Conservation (phyloP, 2,113 vertebrate species). For the Isichthys henryi region DNA sequence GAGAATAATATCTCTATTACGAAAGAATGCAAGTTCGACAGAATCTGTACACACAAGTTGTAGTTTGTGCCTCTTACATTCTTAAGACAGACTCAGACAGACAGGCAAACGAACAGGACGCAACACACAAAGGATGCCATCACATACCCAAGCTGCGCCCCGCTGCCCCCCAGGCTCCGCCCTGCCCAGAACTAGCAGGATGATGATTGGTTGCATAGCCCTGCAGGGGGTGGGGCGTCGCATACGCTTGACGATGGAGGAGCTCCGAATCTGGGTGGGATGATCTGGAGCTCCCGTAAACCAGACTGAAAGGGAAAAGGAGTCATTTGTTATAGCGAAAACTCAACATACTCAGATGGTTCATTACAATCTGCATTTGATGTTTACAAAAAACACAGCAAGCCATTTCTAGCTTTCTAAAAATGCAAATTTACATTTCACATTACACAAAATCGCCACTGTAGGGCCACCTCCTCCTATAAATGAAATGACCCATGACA, state of each 20-base stretch:
- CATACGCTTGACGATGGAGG: conserved; percentile 86
- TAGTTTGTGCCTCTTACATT: neutral
- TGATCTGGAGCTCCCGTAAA: conserved; percentile 86
- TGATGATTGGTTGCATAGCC: conserved; percentile 96
- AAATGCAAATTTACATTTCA: neutral
- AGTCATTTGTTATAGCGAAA: neutral
- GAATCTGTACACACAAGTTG: neutral
- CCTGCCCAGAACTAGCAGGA: conserved; percentile 76
- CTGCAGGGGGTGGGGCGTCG: conserved; percentile 87
- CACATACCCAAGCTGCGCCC: conserved; percentile 69
- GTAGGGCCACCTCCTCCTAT: neutral
- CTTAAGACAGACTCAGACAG: neutral
- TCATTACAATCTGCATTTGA: neutral
- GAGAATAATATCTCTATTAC: neutral
- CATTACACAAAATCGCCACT: neutral
- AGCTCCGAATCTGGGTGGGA: conserved; percentile 88
- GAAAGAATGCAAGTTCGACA: neutral
- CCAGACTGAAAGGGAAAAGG: conserved; percentile 62
- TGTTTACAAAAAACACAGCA: neutral
- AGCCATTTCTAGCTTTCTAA: neutral
- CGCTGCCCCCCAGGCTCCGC: conserved; percentile 70
- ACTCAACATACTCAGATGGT: neutral
- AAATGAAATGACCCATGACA: neutral
- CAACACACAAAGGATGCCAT: conserved; percentile 42
- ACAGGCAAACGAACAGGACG: neutral